Percentiles rank a stretch among this genome's conserved stretches.
Conservation (phyloP, 2,888 invertebrate species). For the Netelia virgata region DNA sequence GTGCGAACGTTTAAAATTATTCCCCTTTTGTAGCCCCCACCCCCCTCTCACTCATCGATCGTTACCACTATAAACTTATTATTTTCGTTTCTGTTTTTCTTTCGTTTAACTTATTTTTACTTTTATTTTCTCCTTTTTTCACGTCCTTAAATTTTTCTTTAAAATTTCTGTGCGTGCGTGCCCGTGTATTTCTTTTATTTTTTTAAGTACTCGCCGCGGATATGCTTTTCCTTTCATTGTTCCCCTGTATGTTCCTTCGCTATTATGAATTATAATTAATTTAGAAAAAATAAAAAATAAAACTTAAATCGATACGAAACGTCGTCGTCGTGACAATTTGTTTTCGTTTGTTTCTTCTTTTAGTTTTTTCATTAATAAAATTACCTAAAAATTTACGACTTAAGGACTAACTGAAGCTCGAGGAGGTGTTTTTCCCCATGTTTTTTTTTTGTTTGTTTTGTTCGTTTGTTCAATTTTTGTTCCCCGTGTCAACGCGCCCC, state of each 20-base stretch:
- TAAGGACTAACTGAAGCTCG: conserved; percentile 66
- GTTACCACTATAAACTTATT: conserved; percentile 31
- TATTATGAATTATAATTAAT: conserved; percentile 54
- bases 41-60: conserved; percentile 9
- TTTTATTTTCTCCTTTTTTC: conserved; percentile 47
- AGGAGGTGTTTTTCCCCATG: conserved; percentile 58
- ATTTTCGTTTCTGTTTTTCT: conserved; percentile 37
- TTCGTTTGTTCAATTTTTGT: conserved; percentile 57
- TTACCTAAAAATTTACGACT: conserved; percentile 64
- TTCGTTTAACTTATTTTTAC: background rate
- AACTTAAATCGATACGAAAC: conserved; percentile 56
- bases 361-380: conserved; percentile 52
- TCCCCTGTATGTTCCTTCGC: conserved; percentile 66
- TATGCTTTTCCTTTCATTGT: conserved; percentile 75
- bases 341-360: conserved; percentile 15
- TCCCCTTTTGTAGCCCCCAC: conserved; percentile 53
- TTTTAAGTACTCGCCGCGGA: conserved; percentile 75
- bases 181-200: conserved; percentile 52
- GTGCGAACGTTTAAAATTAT: conserved; percentile 69
- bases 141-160: conserved; percentile 66
- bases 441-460: conserved; percentile 42
- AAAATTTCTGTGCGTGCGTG: conserved; percentile 72
- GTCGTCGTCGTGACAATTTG: conserved; percentile 37
- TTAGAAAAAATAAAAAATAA: conserved; percentile 3
- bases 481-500: conserved; percentile 59